Base-by-base conservation (phyloP, 2,797 vertebrate species). In the Thripadectes ignobilis region DNA sequence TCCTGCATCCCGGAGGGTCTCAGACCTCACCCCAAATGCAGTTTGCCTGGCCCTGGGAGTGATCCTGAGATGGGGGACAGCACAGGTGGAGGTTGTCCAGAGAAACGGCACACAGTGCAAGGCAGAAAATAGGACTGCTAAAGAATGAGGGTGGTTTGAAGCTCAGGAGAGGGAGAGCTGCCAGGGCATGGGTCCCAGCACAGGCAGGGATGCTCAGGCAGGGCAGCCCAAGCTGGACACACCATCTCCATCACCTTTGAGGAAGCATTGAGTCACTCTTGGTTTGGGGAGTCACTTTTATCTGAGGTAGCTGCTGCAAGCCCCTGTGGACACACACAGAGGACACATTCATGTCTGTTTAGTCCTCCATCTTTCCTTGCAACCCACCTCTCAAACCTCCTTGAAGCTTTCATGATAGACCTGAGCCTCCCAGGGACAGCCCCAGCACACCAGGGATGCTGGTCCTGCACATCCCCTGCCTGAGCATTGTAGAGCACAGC, bases 331-430 rank as follows among this genome's bases (percentile, higher is more conserved):
- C 51, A 76, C 1, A 4, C 89, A 69, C 16, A 29, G 23, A 16
- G 36, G 30, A 59, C 62, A 87, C 17, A 13, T 7, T 2, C 2
- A 12, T 9, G 18, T 7, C 54, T 49, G 14, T 34, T 69, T 43
- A 76, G 30, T 48, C 30, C 43, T 27, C 12, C 6, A 8, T 51
- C 55, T 66, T n/a, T 65, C 59, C n/a, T 79, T 69, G 29, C 15
- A 66, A 55, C 4, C 12, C 30, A 57, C 19, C 12, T 69, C 66
- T 43, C 34, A 78, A 58, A 75, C 20, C 29, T 63, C 41, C 22
- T 17, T 34, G 22, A 76, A 77, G 39, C 7, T 29, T 17, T 2
- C 0, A 0, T 1, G 3, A 52, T 6, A 5, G 10, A 46, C 48
- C 38, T 8, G 4, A 77, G 61, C 3, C 6, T 11, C 5, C 12